Base-by-base conservation (phyloP, 2,797 vertebrate genomes). In the Chloroceryle amazona region DNA sequence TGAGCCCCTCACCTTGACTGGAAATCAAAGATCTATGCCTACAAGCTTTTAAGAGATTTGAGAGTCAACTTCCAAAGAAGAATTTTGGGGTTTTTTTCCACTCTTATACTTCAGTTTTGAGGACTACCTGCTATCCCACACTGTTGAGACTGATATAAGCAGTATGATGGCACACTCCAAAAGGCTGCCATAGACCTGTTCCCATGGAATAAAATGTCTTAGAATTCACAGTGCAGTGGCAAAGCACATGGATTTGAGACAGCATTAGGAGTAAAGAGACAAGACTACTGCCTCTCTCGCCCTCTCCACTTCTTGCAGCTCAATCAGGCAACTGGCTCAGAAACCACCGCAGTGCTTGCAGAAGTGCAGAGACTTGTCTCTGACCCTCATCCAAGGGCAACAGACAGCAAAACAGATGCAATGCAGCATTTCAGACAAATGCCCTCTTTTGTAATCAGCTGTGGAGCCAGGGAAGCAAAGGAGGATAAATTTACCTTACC, bases 121-220 rank as follows among this genome's bases (percentile, higher is more conserved):
- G 55, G n/a, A 28, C 41, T 76, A 22, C 55, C 52, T 81, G 47
- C 37, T 21, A 22, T 1, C 39, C 25, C 75, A 61, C 13, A 16
- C 17, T 83, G 83, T 2, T 54, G 55, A 81, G 42, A 66, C 49
- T 84, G 72, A 86, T 0, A 0, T 6, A 15, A 81, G 42, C 61
- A 89, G n/a, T 47, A 16, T 0, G 6, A 16, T 0, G 6, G 39
- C 39, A 78, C 0, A 0, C 67, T 63, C 60, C 62, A 44, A 19
- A 73, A 60, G 39, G 20, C n/a, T 55, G 52, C 37, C 41, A 73
- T 29, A 75, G 82, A 65, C n/a, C 39, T 2, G 2, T 21, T 35
- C 18, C 62, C 41, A 21, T 1, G 26, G 63, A 54, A 54, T 19
- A 41, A 33, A 35, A 29, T 21, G 74, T 31, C 28, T 41, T 39